Evolutionary conservation across 1,140 invertebrate species (phyloP).

Genomic region (Sesamia nonagrioides): DNA sequence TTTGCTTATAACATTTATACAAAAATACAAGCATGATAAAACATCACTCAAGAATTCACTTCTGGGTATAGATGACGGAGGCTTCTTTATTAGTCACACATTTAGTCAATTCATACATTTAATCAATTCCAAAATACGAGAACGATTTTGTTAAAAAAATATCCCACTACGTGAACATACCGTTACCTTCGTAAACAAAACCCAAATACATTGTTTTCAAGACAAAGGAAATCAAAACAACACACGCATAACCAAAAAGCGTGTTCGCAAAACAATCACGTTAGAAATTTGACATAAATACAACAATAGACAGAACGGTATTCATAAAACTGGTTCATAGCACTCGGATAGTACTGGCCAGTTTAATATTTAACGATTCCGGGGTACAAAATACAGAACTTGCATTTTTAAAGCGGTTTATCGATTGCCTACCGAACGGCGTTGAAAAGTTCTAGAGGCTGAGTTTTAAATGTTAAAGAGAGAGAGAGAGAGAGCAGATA

Average conservation of each 20-base stretch:
- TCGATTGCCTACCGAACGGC: conserved; percentile 2
- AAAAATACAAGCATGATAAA: too few species aligned
- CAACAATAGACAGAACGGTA: neutral
- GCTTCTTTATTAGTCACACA: too few species aligned
- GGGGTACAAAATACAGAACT: conserved; percentile 20
- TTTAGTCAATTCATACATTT: too few species aligned
- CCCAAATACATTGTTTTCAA: neutral
- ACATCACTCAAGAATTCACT: too few species aligned
- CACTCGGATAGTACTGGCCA: neutral
- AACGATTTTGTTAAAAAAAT: too few species aligned
- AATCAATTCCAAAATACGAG: too few species aligned
- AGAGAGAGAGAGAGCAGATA: neutral
- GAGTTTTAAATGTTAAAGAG: conserved; percentile 17
- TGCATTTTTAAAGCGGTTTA: conserved; percentile 33
- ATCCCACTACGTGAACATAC: too few species aligned
- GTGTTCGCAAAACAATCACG: neutral
- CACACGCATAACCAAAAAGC: neutral
- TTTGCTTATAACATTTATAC: too few species aligned
- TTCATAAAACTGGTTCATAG: conserved; percentile 13
- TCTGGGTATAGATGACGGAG: too few species aligned
- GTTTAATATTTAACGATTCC: conserved; percentile 5
- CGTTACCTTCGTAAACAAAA: too few species aligned
- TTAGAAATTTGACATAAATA: neutral
- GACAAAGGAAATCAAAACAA: neutral
- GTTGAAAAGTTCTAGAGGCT: neutral